Evolutionary conservation across 2,888 invertebrate species (phyloP), one percentile per base, ranked within the genome.

Genomic region (Dryococelus australis): DNA sequence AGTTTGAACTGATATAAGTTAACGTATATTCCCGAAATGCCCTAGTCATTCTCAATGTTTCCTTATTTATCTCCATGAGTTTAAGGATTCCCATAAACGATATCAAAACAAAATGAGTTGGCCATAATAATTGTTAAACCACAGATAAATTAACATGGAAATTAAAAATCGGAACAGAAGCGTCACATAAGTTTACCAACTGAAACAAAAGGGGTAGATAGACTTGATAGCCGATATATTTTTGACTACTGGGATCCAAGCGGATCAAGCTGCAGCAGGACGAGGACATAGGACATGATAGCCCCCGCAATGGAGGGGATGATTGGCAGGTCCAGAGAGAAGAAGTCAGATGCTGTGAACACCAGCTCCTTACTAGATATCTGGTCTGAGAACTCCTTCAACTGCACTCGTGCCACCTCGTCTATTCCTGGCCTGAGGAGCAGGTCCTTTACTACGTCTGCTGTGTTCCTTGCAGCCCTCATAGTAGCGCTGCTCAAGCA

Each of bases 311-410:
- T 65, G n/a, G 65, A 65, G 65, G 65, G 65, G 65, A 65, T n/a
- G 24, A 65, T 20, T 3, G 65, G 0, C n/a, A 65, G 65, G 65
- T 65, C n/a, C 65, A 65, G 65, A 5, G 65, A 3, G 65, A 65
- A 65, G 65, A 65, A 65, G n/a, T 6, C n/a, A 65, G 65, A 8
- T 1, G 24, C 65, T 1, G 65, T 65, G 65, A 65, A 16, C 20
- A 9, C 65, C n/a, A 65, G 24, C 8, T 65, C 65, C 16, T 10
- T 24, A 24, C n/a, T 65, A 24, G 8, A n/a, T 65, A 65, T n/a
- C n/a, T 65, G 65, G 65, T 65, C 65, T 65, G n/a, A 65, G n/a
- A 65, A 65, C 65, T 65, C 65, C 65, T 65, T 65, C 65, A 65
- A 16, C 65, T 65, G 24, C n/a, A n/a, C 24, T n/a, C n/a, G 65